These are phyloP conservation scores for Hydroisotoma schaefferi DNA, from an alignment of 2,888 invertebrate species.

Conservation along the genomic window DNA sequence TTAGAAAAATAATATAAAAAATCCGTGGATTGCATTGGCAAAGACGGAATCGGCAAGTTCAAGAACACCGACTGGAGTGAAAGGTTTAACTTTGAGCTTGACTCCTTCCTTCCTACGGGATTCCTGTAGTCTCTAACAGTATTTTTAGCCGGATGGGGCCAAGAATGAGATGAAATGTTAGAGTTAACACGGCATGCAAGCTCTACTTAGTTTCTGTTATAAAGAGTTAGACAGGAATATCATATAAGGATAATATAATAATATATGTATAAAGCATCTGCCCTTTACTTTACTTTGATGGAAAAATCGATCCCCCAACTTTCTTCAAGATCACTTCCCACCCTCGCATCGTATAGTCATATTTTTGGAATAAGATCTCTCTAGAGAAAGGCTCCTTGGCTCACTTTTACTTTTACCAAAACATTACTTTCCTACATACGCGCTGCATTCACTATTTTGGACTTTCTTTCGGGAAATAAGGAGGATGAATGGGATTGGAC, in stretches of 20 bases:
- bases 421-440: background rate
- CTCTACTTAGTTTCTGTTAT: background rate
- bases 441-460: background rate
- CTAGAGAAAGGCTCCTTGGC: too few relatives aligned
- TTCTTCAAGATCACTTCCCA: background rate
- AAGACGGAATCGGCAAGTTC: too few relatives aligned
- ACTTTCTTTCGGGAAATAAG: background rate
- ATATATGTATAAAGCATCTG: background rate
- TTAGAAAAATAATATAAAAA: too few relatives aligned
- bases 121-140: too few relatives aligned
- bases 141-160: too few relatives aligned
- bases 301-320: slow-evolving; percentile 28
- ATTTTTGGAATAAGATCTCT: too few relatives aligned
- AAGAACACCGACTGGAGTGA: too few relatives aligned
- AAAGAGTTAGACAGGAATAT: background rate
- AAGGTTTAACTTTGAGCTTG: too few relatives aligned
- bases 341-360: background rate
- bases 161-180: too few relatives aligned
- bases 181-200: background rate
- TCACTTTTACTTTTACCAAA: slow-evolving; percentile 3
- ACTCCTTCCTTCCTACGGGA: too few relatives aligned
- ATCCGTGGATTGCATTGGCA: too few relatives aligned
- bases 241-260: background rate
- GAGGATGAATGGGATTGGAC: too few relatives aligned
- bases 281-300: slow-evolving; percentile 17